Evolutionary conservation across 2,113 vertebrate genomes (phyloP), one percentile per base, ranked within the genome.

Genomic region (Cathartes aura): DNA sequence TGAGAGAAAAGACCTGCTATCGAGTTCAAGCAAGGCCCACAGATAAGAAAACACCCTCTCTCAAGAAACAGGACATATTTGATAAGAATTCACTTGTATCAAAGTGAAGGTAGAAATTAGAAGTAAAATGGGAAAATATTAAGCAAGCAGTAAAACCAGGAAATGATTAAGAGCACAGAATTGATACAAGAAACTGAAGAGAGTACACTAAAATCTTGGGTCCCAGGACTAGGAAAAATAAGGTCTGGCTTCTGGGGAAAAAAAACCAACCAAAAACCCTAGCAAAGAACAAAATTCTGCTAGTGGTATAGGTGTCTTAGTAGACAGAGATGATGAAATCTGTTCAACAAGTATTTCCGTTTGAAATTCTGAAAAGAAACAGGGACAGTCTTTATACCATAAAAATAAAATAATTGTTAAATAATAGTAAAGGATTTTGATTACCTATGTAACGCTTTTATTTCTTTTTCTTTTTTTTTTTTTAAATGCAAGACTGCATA

Each of bases 191-290:
- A 82, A 56, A 53, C 26, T 36, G 48, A 70, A 83, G 48, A 59
- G 3, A 34, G 4, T 3, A 23, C 8, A 10, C 3, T 48, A 70
- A 52, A 81, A 53, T 36, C 9, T 36, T 84, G 9, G 6, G 6
- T 70, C 10, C 4, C 9, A 67, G 9, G 21, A 55, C 4, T 45
- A 71, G n/a, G 7, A 48, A 84, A 84, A 84, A 58, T 10, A 53
- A 60, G 3, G 3, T 26, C 15, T 59, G 55, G 15, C 2, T 79
- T 64, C 32, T 8, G 11, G 11, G 8, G 10, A 8, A 24, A 24
- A 40, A 19, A 8, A 3, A 2, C 1, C 2, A 63, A 43, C 7
- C 5, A 19, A 29, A 66, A n/a, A 10, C 5, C 8, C 22, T 58
- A 66, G 2, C 7, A 81, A 38, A 40, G 11, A 67, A n/a, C 9